phyloP scores from a whole-genome alignment of 1,140 invertebrate species.

The Antheraea pernyi region DNA sequence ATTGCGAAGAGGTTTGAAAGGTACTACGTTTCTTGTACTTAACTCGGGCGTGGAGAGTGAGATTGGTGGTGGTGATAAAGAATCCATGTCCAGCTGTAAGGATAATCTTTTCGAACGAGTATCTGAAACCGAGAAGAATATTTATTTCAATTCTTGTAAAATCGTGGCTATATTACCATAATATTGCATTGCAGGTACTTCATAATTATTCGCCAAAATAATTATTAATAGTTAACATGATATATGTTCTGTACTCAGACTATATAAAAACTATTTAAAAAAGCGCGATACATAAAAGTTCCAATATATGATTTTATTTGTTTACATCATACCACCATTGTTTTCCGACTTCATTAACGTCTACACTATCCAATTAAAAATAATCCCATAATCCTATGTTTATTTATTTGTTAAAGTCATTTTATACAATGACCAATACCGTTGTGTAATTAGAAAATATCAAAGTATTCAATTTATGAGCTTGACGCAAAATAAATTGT shows the following conservation, averaged over 20 bases:
- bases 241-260: no score
- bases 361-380: no score
- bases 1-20: slow-evolving; percentile 81
- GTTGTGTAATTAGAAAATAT: background rate
- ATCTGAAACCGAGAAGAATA: slow-evolving; percentile 56
- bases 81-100: slow-evolving; percentile 81
- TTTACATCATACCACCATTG: no score
- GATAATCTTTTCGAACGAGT: slow-evolving; percentile 74
- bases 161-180: background rate
- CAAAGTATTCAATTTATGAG: background rate
- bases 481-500: background rate
- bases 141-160: background rate
- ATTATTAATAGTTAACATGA: no score
- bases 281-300: no score
- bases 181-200: no score
- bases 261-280: no score
- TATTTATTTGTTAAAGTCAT: background rate
- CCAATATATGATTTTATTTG: no score
- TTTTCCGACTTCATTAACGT: no score
- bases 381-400: background rate
- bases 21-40: slow-evolving; percentile 72
- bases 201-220: no score
- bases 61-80: slow-evolving; percentile 85
- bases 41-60: slow-evolving; percentile 90
- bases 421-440: no score